These are phyloP conservation scores for Lamellibrachia satsuma DNA, from an alignment of 2,888 invertebrate species.

Conservation along the genomic window DNA sequence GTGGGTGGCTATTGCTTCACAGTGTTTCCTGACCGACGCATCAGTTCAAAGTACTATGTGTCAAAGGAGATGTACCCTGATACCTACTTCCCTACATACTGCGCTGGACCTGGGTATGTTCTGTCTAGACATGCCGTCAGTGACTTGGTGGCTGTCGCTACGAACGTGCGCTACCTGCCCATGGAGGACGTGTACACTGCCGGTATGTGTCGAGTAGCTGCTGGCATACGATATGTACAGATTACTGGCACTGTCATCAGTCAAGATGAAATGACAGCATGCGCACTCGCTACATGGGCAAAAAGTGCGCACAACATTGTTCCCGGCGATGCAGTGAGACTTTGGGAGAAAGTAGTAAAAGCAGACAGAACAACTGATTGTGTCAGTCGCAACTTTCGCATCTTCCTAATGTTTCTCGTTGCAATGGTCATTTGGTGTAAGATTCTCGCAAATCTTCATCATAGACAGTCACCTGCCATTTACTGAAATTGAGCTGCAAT, in stretches of 20 bases:
- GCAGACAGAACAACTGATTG: constrained; percentile 29
- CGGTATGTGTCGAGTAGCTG: constrained; percentile 39
- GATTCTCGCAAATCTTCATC: neutral
- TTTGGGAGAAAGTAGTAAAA: constrained; percentile 34
- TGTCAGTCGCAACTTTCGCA: constrained; percentile 17
- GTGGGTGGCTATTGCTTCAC: constrained; percentile 47
- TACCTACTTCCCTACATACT: constrained; percentile 45
- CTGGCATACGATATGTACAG: constrained; percentile 38
- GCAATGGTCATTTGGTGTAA: neutral
- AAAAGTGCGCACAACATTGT: constrained; percentile 42
- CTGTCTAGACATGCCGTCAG: constrained; percentile 39
- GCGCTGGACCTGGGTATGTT: constrained; percentile 44
- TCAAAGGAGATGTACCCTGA: constrained; percentile 37
- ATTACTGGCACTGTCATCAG: constrained; percentile 37
- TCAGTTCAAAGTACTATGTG: constrained; percentile 39
- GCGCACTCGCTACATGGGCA: constrained; percentile 42
- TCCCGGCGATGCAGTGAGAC: constrained; percentile 29
- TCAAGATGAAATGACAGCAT: constrained; percentile 32
- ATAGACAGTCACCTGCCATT: neutral
- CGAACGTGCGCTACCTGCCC: constrained; percentile 37
- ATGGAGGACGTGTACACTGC: constrained; percentile 46
- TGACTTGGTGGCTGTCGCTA: constrained; percentile 34
- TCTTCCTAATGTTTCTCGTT: neutral
- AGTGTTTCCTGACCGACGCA: constrained; percentile 41
- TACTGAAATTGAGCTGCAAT: neutral